phyloP scores from a whole-genome alignment of 2,797 vertebrate genomes.

The Cossypha dichroa region DNA sequence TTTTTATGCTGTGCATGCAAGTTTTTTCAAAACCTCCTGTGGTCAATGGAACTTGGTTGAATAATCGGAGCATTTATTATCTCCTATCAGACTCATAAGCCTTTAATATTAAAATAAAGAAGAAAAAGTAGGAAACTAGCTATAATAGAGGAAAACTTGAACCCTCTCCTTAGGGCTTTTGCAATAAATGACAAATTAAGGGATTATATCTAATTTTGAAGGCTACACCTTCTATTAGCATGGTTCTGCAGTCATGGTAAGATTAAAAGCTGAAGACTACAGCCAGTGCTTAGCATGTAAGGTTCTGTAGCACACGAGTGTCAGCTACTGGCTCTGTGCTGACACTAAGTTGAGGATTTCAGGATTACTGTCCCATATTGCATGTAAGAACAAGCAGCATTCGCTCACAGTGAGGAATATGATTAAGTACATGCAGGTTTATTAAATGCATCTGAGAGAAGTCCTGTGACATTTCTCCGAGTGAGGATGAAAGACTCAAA shows the following conservation, averaged over 20 bases:
- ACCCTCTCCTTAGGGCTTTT: not conserved
- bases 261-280: not conserved
- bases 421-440: not conserved
- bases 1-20: not conserved
- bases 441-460: not conserved
- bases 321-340: not conserved
- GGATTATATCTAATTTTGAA: not conserved
- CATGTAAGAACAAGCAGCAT: not conserved
- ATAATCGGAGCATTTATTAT: not conserved
- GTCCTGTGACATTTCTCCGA: not conserved
- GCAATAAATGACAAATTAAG: not conserved
- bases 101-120: not conserved
- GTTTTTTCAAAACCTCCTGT: not conserved
- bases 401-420: not conserved
- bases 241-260: not conserved
- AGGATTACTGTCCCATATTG: not conserved
- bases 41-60: not conserved
- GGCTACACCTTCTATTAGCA: not conserved
- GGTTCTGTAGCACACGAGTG: not conserved
- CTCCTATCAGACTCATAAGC: not conserved
- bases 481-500: not conserved
- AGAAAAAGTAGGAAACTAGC: not conserved
- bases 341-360: not conserved
- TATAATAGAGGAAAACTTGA: not conserved
- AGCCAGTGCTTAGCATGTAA: not conserved